Evolutionary conservation across 2,888 invertebrate species (phyloP).

Genomic region (Agriopis aurantiaria): DNA sequence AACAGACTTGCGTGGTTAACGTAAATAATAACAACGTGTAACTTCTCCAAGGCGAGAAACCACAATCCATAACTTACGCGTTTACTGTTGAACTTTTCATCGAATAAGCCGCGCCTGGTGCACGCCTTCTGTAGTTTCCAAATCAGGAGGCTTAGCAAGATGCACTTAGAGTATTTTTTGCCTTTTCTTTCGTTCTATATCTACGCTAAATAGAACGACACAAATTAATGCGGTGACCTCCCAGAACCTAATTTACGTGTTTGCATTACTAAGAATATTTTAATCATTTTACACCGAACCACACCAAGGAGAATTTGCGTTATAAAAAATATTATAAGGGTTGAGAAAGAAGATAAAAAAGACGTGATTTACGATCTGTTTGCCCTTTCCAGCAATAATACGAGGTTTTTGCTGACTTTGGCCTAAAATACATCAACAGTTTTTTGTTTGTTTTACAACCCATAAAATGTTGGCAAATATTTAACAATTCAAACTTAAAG

Average conservation of each 20-base stretch:
- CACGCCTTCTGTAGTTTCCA: neutral
- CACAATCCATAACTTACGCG: slow-evolving; percentile 10
- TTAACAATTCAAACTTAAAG: too few relatives aligned
- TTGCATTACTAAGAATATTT: neutral
- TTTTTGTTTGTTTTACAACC: too few relatives aligned
- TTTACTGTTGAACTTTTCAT: slow-evolving; percentile 10
- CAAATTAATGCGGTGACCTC: neutral
- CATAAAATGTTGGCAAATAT: neutral
- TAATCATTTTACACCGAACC: neutral
- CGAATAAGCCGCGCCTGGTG: neutral
- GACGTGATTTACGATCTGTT: slow-evolving; percentile 22
- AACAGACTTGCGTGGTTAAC: slow-evolving; percentile 21
- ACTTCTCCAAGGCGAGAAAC: slow-evolving; percentile 15
- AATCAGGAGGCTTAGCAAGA: neutral
- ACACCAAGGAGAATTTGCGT: neutral
- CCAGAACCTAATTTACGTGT: neutral
- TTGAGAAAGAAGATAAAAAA: slow-evolving; percentile 1
- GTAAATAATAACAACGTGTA: slow-evolving; percentile 29
- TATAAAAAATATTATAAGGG: slow-evolving; percentile 5
- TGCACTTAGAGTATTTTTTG: neutral
- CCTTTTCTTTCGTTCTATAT: neutral
- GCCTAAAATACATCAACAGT: neutral
- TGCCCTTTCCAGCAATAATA: slow-evolving; percentile 20
- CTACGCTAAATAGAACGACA: neutral
- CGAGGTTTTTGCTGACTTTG: neutral